phyloP scores from a whole-genome alignment of 53 echinoderm and acorn worm genomes.

The Paelopatides confundens region DNA sequence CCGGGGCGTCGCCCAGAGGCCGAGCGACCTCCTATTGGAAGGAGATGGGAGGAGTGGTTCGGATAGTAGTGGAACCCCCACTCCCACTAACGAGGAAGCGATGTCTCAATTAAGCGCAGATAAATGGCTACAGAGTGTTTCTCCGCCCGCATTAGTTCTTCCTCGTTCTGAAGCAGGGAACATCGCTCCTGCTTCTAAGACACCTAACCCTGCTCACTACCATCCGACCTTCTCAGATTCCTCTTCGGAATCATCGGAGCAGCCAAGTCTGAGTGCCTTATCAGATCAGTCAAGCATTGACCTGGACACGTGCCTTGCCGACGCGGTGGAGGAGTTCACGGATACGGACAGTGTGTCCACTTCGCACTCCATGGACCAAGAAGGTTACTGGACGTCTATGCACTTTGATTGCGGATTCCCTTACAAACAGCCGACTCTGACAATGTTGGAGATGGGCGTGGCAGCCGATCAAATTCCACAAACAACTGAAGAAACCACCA shows the following conservation, averaged over 20 bases:
- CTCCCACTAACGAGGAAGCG: slow-evolving; percentile 78
- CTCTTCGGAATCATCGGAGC: slow-evolving; percentile 84
- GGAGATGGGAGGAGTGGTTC: background rate
- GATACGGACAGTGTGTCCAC: slow-evolving; percentile 89
- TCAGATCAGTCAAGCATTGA: slow-evolving; percentile 91
- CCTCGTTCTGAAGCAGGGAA: slow-evolving; percentile 72
- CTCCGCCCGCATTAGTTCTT: slow-evolving; percentile 32
- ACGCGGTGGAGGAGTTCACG: slow-evolving; percentile 72
- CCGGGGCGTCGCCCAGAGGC: background rate
- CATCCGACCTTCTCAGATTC: slow-evolving; percentile 84
- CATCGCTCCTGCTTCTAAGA: slow-evolving; percentile 60
- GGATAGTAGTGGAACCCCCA: slow-evolving; percentile 76
- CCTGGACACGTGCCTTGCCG: slow-evolving; percentile 88
- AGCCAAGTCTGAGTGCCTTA: slow-evolving; percentile 73
- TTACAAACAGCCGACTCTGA: slow-evolving; percentile 22
- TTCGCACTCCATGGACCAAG: slow-evolving; percentile 88
- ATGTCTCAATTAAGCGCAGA: slow-evolving; percentile 86
- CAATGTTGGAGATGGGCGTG: slow-evolving; percentile 8
- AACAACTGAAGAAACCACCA: background rate
- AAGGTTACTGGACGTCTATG: slow-evolving; percentile 99
- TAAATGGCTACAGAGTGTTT: slow-evolving; percentile 88
- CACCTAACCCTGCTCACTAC: slow-evolving; percentile 55
- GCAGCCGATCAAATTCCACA: background rate
- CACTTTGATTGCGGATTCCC: slow-evolving; percentile 94
- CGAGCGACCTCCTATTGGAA: background rate